Conservation (phyloP, 2,888 invertebrate genomes). For the Eugnorisma glareosa region DNA sequence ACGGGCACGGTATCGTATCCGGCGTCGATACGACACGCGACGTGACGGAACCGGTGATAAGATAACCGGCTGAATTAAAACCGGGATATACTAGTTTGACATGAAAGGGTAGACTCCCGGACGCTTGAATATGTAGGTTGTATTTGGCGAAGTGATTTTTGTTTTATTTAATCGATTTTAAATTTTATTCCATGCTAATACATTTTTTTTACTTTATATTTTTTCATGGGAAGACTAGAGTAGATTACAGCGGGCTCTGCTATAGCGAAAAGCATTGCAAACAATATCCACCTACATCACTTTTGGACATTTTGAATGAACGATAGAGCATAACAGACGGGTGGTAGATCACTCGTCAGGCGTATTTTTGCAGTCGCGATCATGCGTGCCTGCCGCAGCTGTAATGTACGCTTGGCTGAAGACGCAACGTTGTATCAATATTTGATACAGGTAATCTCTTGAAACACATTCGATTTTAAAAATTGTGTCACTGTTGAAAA, state of each 20-base stretch:
- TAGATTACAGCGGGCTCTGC: background rate
- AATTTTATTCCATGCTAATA: background rate
- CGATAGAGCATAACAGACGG: no score
- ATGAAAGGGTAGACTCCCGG: conserved; percentile 43
- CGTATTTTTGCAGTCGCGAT: no score
- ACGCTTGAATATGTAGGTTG: conserved; percentile 9
- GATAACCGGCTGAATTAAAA: conserved; percentile 64
- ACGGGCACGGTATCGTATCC: conserved; percentile 53
- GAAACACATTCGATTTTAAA: background rate
- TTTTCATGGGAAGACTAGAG: background rate
- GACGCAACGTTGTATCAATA: background rate
- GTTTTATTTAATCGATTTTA: background rate
- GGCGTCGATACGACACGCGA: conserved; percentile 64
- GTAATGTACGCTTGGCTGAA: background rate
- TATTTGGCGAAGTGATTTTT: background rate
- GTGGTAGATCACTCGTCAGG: background rate
- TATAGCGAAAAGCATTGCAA: background rate
- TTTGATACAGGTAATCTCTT: background rate
- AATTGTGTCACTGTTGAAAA: no score
- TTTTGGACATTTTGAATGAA: background rate
- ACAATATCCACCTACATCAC: background rate
- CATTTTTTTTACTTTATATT: background rate
- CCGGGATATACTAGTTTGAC: conserved; percentile 61
- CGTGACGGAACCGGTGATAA: conserved; percentile 65
- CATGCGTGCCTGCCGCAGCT: no score